Percentiles rank a stretch among this genome's conserved stretches.
phyloP scores from a whole-genome alignment of 2,797 vertebrate species.

The Cichlasoma orientale region DNA sequence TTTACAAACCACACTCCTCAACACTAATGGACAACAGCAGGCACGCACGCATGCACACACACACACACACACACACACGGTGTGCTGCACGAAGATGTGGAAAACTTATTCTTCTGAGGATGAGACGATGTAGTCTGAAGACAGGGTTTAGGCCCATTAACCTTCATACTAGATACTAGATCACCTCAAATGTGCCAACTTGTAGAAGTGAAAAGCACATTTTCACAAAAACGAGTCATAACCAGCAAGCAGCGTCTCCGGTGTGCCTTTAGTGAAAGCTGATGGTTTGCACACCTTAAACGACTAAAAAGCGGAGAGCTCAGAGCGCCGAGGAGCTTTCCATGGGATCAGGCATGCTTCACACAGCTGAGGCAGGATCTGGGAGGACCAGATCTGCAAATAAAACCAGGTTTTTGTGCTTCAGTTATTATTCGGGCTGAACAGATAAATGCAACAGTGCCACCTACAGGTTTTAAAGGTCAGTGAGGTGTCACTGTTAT shows the following conservation, averaged over 20 bases:
- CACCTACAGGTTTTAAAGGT: not conserved
- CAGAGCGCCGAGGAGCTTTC: not conserved
- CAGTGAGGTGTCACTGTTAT: no score
- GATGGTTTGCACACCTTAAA: not conserved
- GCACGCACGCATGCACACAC: no score
- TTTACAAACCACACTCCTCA: not conserved
- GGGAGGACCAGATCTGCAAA: not conserved
- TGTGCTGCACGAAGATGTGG: not conserved
- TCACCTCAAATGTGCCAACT: not conserved
- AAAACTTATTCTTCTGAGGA: not conserved
- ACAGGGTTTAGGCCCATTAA: not conserved
- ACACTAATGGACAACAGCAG: not conserved
- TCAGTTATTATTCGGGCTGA: not conserved
- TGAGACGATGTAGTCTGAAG: not conserved
- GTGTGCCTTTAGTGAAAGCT: not conserved
- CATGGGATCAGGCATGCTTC: rapidly evolving
- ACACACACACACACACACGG: no score
- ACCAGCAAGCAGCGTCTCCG: not conserved
- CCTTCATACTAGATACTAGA: not conserved
- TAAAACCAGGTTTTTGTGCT: not conserved
- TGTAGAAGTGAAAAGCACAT: not conserved
- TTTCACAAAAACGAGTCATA: not conserved
- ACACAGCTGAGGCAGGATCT: not conserved
- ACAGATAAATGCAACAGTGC: no score
- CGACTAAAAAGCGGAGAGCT: rapidly evolving